Base-by-base conservation (phyloP, 2,113 vertebrate genomes). In the Lagopus leucura region DNA sequence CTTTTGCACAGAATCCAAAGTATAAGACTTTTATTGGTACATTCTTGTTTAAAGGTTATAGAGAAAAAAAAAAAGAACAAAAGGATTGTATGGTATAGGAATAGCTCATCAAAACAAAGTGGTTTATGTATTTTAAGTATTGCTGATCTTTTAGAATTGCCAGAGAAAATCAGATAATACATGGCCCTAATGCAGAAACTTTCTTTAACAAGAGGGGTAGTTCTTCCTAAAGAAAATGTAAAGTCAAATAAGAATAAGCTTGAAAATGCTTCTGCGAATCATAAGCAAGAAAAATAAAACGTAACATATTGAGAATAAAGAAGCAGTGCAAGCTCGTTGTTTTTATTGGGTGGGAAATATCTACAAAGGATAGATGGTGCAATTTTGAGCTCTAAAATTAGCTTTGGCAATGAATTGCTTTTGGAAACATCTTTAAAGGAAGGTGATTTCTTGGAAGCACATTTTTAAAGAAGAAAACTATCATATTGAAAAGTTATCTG, bases 321-420 rank as follows among this genome's bases (percentile, higher is more conserved):
- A 71, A 86, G 38, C 24, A 74, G 22, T 48, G 27, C 8, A 65
- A 84, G 9, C 25, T 57, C 47, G 10, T 54, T 55, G 8, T 7
- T 92, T 93, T 63, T 52, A 67, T 92, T 83, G 87, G 11, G 7
- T 71, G n/a, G n/a, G 71, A 96, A 83, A 81, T n/a, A 73, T 86
- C 18, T 58, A 52, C 52, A 18, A 38, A 83, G 34, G 38, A 47
- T 83, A 25, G 28, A 64, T 13, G 55, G 5, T 38, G 10, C 10
- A 57, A 27, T 73, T 61, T 50, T 89, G 54, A 88, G 10, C 12
- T 65, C 47, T 34, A 74, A n/a, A 28, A 58, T 47, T 27, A 65
- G 20, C 6, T 27, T 34, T 66, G 34, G 17, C 34, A n/a, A 20
- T 63, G 60, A 91, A 58, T 12, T 28, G 4, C 20, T 47, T 74